Conservation (phyloP, 2,113 vertebrate species). For the Struthio camelus region DNA sequence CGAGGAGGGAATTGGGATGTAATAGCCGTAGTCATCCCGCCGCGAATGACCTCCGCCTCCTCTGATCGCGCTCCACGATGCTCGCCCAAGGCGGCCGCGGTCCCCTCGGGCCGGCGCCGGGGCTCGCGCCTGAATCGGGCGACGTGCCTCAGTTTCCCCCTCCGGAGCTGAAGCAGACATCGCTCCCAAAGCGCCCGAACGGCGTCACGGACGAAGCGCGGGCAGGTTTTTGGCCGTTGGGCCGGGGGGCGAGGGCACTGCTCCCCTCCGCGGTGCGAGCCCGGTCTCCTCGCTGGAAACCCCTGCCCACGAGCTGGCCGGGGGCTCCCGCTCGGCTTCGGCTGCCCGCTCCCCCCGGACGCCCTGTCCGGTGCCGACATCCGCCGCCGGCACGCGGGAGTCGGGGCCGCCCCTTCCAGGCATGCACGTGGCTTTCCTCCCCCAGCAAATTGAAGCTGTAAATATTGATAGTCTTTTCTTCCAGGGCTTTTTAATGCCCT, state of each 20-base stretch:
- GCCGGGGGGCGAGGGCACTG: too few species aligned
- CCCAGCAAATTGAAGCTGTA: constrained; percentile 29
- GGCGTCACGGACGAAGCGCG: accelerated
- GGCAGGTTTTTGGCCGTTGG: accelerated
- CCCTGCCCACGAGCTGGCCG: too few species aligned
- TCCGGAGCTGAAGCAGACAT: accelerated
- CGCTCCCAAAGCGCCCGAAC: accelerated
- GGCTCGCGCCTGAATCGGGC: accelerated
- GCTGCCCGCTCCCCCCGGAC: background rate
- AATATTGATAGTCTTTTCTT: constrained; percentile 42
- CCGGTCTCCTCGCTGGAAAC: too few species aligned
- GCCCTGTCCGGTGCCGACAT: accelerated
- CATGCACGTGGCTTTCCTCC: background rate
- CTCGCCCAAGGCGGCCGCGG: accelerated
- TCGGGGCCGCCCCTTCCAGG: background rate
- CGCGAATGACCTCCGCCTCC: background rate
- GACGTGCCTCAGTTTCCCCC: background rate
- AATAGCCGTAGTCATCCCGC: constrained; percentile 13
- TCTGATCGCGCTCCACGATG: background rate
- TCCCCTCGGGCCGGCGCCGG: accelerated
- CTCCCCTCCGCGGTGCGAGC: too few species aligned
- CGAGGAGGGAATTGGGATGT: constrained; percentile 12
- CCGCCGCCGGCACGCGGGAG: background rate
- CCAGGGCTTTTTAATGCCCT: constrained; percentile 40
- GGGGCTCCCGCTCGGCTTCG: too few species aligned